A percentile compares a stretch with the other conserved stretches of the same genome.
These are phyloP conservation scores for Melolontha melolontha DNA, from an alignment of 2,888 invertebrate species.

Conservation along the genomic window DNA sequence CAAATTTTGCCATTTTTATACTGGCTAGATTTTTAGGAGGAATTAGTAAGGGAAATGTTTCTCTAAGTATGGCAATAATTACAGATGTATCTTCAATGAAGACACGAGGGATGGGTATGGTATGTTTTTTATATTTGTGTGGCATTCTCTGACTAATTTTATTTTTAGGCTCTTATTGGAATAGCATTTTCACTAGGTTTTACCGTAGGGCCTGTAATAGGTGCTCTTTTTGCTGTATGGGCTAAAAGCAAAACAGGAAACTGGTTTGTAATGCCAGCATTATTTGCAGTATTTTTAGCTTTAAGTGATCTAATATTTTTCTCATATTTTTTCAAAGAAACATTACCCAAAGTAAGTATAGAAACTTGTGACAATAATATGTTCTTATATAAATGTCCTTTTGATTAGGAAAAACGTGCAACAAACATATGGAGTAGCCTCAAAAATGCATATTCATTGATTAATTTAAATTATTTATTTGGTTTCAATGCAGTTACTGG, in stretches of 20 bases:
- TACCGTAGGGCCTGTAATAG: constrained; percentile 94
- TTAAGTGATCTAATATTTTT: constrained; percentile 83
- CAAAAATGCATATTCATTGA: constrained; percentile 61
- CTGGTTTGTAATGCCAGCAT: constrained; percentile 87
- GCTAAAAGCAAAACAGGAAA: constrained; percentile 73
- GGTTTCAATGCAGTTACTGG: constrained; percentile 78
- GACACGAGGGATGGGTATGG: constrained; percentile 95
- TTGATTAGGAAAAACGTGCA: constrained; percentile 74
- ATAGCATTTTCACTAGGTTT: constrained; percentile 98
- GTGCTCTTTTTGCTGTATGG: constrained; percentile 85
- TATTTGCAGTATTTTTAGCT: constrained; percentile 80
- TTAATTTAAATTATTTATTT: constrained; percentile 65
- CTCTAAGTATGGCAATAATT: constrained; percentile 93
- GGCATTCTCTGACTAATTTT: constrained; percentile 4
- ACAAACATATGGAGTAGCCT: constrained; percentile 72
- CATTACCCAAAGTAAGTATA: constrained; percentile 75
- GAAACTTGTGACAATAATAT: constrained; percentile 24
- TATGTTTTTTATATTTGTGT: constrained; percentile 59
- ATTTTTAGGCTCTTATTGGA: constrained; percentile 91
- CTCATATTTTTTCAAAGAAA: constrained; percentile 81
- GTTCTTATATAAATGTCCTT: constrained; percentile 56
- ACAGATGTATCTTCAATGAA: constrained; percentile 89
- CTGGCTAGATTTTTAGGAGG: constrained; percentile 94
- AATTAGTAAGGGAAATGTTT: constrained; percentile 96
- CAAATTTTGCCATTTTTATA: constrained; percentile 90